phyloP scores from a whole-genome alignment of 2,888 invertebrate genomes.

The Trachelus tabidus region DNA sequence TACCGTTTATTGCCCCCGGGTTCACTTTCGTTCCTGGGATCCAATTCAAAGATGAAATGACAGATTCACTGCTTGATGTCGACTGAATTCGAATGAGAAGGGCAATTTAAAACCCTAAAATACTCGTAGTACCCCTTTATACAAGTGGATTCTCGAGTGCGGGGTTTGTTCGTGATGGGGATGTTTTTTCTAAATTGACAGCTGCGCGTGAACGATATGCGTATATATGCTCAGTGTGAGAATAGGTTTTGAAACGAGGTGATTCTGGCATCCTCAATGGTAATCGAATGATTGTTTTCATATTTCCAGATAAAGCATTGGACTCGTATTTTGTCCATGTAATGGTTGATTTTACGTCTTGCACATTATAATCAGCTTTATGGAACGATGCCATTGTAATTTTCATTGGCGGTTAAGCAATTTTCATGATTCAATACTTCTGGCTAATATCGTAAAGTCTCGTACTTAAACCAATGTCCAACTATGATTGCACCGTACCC shows the following conservation, averaged over 20 bases:
- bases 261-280: neutral
- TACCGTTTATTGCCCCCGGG: conserved; percentile 3
- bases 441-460: neutral
- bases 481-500: neutral
- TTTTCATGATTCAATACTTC: neutral
- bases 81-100: conserved; percentile 16
- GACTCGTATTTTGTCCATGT: neutral
- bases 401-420: neutral
- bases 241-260: neutral
- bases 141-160: conserved; percentile 16
- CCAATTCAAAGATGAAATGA: conserved; percentile 18
- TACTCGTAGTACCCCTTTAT: conserved; percentile 8
- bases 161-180: conserved; percentile 3
- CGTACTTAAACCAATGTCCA: neutral
- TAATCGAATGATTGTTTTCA: neutral
- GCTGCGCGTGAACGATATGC: conserved; percentile 8
- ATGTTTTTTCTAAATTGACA: conserved; percentile 18
- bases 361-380: neutral
- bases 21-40: conserved; percentile 10
- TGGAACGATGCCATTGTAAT: neutral
- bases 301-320: neutral
- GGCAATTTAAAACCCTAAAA: conserved; percentile 21
- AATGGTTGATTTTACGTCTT: neutral
- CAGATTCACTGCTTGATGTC: conserved; percentile 17
- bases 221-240: neutral